Percentiles rank a stretch among this genome's conserved stretches.
phyloP scores from a whole-genome alignment of 2,113 vertebrate genomes.

The Odontesthes bonariensis region DNA sequence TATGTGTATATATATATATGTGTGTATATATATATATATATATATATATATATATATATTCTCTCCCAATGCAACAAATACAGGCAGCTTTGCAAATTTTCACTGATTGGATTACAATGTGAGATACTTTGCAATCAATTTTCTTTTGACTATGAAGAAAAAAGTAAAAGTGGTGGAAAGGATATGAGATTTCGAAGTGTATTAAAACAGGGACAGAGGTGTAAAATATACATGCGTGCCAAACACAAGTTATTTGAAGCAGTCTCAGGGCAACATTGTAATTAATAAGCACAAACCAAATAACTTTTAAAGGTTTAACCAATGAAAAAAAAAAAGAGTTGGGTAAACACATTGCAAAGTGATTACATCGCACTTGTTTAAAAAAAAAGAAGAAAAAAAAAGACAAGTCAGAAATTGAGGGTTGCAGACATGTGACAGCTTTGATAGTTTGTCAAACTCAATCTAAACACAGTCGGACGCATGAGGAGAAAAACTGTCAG shows the following conservation, averaged over 20 bases:
- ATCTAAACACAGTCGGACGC: neutral
- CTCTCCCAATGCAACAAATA: conserved; percentile 18
- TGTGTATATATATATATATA: too few species aligned
- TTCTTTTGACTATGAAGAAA: conserved; percentile 3
- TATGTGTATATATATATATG: too few species aligned
- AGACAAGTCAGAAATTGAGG: conserved; percentile 1
- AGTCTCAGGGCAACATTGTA: neutral
- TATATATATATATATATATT: too few species aligned
- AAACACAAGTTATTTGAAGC: neutral
- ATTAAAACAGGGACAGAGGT: neutral
- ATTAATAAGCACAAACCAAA: conserved; percentile 1
- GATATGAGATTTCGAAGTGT: neutral
- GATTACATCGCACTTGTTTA: conserved; percentile 4
- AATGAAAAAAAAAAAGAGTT: neutral
- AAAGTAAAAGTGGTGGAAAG: neutral
- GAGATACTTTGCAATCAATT: neutral
- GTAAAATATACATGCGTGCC: neutral
- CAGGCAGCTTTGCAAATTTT: conserved; percentile 12
- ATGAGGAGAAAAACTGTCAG: conserved; percentile 5
- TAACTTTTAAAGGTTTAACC: neutral
- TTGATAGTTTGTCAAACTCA: conserved; percentile 25
- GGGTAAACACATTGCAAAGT: conserved; percentile 15
- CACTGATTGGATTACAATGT: conserved; percentile 16
- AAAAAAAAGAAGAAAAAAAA: too few species aligned
- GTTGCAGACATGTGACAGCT: conserved; percentile 17